Evolutionary conservation across 2,888 invertebrate species (phyloP), one percentile per base, ranked within the genome.

Genomic region (Ophioninae sp.): DNA sequence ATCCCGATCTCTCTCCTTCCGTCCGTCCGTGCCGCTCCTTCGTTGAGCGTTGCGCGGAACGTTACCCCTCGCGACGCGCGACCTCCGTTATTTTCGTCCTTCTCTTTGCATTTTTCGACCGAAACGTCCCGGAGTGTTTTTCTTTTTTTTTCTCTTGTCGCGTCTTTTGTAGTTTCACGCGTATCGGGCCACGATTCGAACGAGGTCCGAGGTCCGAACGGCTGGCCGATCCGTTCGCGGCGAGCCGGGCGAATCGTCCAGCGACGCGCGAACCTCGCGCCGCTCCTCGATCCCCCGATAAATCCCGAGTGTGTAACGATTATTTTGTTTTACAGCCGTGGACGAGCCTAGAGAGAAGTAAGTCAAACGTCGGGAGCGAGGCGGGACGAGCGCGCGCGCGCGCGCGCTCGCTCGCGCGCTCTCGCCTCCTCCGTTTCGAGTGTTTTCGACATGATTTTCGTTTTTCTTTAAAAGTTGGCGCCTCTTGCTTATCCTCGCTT

Each of bases 271-370:
- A n/a, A n/a, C 50, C 21, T 74, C 59, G 10, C 7, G 39, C 50
- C 13, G 39, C 6, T 21, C 56, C 6, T 21, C 56, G 67, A 41
- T 64, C 17, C 5, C 8, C 6, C n/a, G 56, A 67, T 23, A 57
- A 69, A 61, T 67, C 87, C 87, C 85, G 69, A 61, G 50, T 44
- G 41, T 59, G 61, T 81, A 84, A 85, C 69, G 79, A 65, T 70
- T 76, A 84, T 91, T 91, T 89, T 93, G 87, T 91, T 93, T 96
- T 96, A 94, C 96, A 98, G 98, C 98, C 94, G 97, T 97, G 94
- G 98, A 98, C 94, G 98, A 98, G 95, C 98, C 98, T 91, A 96
- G 97, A 95, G 97, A 98, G 95, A 98, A 97, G 98, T 98, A 94
- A 97, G 97, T 96, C 89, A 75, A 80, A 85, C 41, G 85, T 59